Conservation (phyloP, 2,113 vertebrate species). For the Chloropsis hardwickii region DNA sequence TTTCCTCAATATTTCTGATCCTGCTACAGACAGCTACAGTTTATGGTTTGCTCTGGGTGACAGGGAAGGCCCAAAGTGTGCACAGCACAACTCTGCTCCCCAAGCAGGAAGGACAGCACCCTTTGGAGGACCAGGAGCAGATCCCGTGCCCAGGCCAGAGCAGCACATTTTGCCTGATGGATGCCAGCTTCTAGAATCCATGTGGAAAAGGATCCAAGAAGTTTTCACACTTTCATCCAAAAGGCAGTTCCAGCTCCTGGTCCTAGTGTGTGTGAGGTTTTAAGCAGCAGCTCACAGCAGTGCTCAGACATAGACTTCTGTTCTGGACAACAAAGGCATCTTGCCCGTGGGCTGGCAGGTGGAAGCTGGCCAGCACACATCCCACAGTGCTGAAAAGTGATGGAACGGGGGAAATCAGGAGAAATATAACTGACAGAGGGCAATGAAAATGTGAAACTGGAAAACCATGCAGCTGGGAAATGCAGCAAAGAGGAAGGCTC, state of each 20-base stretch:
- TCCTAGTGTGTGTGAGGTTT: not conserved
- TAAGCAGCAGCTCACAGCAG: not conserved
- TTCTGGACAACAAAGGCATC: constrained; percentile 19
- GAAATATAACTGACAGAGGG: not conserved
- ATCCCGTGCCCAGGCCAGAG: not conserved
- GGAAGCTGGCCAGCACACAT: not conserved
- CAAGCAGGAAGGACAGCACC: not conserved
- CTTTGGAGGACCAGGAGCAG: not conserved
- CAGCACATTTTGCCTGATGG: not conserved
- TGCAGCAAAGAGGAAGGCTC: not conserved
- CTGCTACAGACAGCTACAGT: not conserved
- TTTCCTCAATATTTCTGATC: not conserved
- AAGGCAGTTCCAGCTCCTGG: not conserved
- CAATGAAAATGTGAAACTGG: not conserved
- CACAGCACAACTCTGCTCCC: not conserved
- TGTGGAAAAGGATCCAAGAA: not conserved
- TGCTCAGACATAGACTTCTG: not conserved
- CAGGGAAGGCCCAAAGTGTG: not conserved
- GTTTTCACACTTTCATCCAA: not conserved
- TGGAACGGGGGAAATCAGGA: not conserved
- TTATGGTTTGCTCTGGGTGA: not conserved
- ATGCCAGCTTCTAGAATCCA: not conserved
- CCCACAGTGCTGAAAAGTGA: not conserved
- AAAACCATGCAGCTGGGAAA: not conserved
- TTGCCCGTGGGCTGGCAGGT: not conserved